These are phyloP conservation scores for Phocoena sinus DNA, from an alignment of 2,113 vertebrate species.

Conservation along the genomic window DNA sequence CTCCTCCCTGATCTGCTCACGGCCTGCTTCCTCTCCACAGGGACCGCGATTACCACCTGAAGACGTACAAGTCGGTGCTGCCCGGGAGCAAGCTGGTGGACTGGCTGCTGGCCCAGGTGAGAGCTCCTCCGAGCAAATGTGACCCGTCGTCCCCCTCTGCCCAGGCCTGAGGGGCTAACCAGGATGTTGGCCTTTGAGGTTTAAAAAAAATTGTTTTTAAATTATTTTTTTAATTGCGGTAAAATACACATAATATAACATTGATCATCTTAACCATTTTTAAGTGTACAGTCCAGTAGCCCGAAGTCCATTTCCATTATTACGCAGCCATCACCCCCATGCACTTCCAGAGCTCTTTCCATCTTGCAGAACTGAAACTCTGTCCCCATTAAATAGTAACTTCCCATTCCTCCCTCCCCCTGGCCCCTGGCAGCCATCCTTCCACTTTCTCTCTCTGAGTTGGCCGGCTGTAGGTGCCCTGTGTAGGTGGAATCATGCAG, in stretches of 20 bases:
- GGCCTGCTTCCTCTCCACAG: conserved; percentile 64
- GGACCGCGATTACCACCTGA: conserved; percentile 95
- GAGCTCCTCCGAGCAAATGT: accelerated
- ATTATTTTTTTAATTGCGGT: neutral
- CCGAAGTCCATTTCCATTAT: accelerated
- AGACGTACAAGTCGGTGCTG: conserved; percentile 97
- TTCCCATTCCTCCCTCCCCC: accelerated
- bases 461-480: no score
- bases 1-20: accelerated
- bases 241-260: neutral
- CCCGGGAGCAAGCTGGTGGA: conserved; percentile 96
- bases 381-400: neutral
- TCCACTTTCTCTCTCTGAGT: neutral
- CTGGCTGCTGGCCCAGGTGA: conserved; percentile 96
- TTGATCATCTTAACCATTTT: neutral
- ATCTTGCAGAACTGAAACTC: neutral
- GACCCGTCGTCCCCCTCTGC: accelerated
- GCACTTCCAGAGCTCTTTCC: neutral
- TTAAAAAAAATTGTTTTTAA: neutral
- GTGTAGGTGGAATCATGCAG: accelerated
- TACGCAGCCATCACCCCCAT: accelerated
- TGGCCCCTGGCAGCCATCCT: neutral
- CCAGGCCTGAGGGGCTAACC: accelerated
- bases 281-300: no score
- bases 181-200: neutral